Evolutionary conservation across 2,113 vertebrate genomes (phyloP), one percentile per base, ranked within the genome.

Genomic region (Prolemur simus): DNA sequence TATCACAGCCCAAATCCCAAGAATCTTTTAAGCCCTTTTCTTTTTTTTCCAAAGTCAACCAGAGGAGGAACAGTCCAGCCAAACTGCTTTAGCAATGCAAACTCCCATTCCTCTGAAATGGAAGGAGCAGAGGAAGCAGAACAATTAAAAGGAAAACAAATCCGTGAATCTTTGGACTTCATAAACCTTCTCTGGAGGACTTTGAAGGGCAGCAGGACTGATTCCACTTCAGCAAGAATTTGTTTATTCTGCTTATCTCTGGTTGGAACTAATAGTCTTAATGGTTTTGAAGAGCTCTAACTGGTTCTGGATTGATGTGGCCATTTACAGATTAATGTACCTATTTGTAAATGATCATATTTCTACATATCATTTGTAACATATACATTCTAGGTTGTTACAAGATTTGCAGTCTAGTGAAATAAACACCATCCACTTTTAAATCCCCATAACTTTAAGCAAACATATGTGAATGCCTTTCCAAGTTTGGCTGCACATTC

Each of bases 201-300:
- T 93, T 89, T 93, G 82, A 95, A 89, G 96, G 49, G 42, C 63
- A 76, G 39, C 86, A 77, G 23, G 37, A 92, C 49, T 89, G 64
- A 89, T 42, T 89, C 78, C 27, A 76, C 68, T 94, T 95, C 73
- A 87, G 68, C 74, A 91, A 93, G 78, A 84, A 89, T 91, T 78
- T 97, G 97, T 97, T 98, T 97, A 94, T 97, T 95, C 81, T 97
- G 73, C 95, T 97, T 97, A 97, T 97, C 97, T 94, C 89, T 84
- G 39, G 86, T 94, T 64, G 96, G 60, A 97, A 91, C 89, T 96
- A 96, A 97, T 64, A 89, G 86, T 73, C 86, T 97, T 96, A 98
- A 97, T 96, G 83, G 94, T 77, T 94, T 92, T 89, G 93, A 95
- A 94, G 64, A 96, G 80, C 29, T 34, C 82, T 66, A 58, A 73